Evolutionary conservation across 1,140 invertebrate species (phyloP), one percentile per base, ranked within the genome.

Genomic region (Cydia strobilella): DNA sequence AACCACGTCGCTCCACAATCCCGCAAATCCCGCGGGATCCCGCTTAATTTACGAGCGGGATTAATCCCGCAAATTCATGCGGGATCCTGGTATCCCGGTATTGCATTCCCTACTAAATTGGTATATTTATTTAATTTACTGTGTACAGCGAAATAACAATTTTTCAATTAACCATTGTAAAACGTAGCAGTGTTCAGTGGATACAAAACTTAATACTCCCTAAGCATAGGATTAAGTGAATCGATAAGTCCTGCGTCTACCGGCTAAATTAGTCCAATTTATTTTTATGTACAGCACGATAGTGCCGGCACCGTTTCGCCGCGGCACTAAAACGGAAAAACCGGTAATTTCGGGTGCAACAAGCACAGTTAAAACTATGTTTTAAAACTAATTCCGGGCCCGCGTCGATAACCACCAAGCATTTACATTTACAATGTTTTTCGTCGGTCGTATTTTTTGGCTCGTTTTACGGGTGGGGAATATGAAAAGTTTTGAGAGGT

Each of bases 351-450:
- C 78, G 80, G 80, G 83, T 85, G 86, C 86, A 88, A 85, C 87
- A 85, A 87, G 81, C 82, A 79, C 77, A 85, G 85, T 87, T 88
- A 90, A 90, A 91, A 89, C 84, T 90, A 85, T 88, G 87, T 85
- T 90, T 89, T 90, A 88, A 89, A 92, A 91, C 86, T 90, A 91
- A 91, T 91, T 91, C 84, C 77, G 77, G 75, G 54, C 79, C 80
- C 79, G 85, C 84, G 83, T 85, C 89, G 88, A 90, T 91, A 89
- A 86, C 84, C 85, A 75, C 84, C 80, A 75, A 90, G 82, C 84
- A 87, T 92, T 91, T 93, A 93, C 84, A 87, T 92, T 91, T 93
- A 93, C 91, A 93, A 91, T 93, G 91, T 93, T 91, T 90, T 93
- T 90, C 87, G 86, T 81, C 86, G 90, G 83, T 93, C 89, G 90